phyloP scores from a whole-genome alignment of 2,797 vertebrate species.

The Thunnus albacares region DNA sequence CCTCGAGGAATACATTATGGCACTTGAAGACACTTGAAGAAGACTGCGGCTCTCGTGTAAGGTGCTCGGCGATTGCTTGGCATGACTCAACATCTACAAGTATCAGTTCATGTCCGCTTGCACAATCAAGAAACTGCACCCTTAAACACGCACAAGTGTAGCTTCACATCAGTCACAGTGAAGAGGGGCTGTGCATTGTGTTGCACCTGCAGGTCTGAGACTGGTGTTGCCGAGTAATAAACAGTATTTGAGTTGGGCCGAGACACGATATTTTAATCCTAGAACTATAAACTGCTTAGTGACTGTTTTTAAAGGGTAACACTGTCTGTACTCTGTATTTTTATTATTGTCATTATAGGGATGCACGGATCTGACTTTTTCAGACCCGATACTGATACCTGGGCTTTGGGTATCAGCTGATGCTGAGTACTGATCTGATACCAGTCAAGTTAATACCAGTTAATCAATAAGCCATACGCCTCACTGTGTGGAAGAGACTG shows the following conservation, averaged over 20 bases:
- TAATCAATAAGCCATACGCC: no score
- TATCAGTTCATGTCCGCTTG: slow-evolving; percentile 3
- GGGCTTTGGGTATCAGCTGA: no score
- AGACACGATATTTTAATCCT: background rate
- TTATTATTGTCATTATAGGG: no score
- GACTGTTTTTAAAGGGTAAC: background rate
- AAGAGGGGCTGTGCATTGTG: slow-evolving; percentile 1
- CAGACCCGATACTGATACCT: no score
- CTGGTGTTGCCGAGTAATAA: background rate
- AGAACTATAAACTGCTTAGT: background rate
- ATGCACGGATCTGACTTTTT: no score
- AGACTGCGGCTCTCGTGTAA: background rate
- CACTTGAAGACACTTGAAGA: slow-evolving; percentile 19
- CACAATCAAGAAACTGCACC: slow-evolving; percentile 14
- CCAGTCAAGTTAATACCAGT: no score
- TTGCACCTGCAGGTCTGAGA: slow-evolving; percentile 19
- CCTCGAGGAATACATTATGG: slow-evolving; percentile 42
- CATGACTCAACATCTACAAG: slow-evolving; percentile 18
- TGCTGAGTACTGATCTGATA: no score
- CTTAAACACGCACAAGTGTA: background rate
- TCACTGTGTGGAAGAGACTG: no score
- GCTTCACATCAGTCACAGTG: slow-evolving; percentile 6
- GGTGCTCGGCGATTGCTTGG: slow-evolving; percentile 8
- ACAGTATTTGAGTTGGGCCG: background rate
- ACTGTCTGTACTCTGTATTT: background rate